Evolutionary conservation across 2,797 vertebrate genomes (phyloP), one percentile per base, ranked within the genome.

Genomic region (Hydrolagus colliei): DNA sequence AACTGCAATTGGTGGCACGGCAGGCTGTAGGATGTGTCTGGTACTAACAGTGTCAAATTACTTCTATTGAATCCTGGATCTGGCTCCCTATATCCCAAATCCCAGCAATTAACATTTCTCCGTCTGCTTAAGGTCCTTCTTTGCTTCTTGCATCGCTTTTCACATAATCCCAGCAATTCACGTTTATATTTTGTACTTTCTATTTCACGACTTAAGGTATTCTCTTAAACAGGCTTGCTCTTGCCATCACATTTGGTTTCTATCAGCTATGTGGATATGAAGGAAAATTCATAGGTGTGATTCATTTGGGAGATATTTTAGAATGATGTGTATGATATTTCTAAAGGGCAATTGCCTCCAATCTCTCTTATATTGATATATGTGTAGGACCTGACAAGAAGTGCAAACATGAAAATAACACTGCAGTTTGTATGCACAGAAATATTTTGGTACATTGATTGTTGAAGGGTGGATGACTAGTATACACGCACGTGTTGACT

Each of bases 361-460:
- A 27, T 41, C 71, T 10, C 20, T 35, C 79, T 68, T 84, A 18
- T 67, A 41, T 71, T 84, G 65, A 71, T 41, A 32, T 20, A 71
- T 52, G 6, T 71, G 27, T 68, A 63, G 41, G 41, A 35, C 32
- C 71, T 63, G 1, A 41, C 14, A 35, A n/a, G 16, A 68, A 84
- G 18, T 3, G 35, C 32, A 68, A 35, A 20, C 1, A 11, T 61
- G 20, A 52, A 77, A 18, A 61, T 20, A 9, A 77, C 14, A n/a
- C 35, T 20, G 16, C 12, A 71, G 67, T 67, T 84, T 68, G 0
- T 18, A 71, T 2, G 3, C 20, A 35, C 79, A 84, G 65, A 67
- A 71, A 82, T 82, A 84, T 84, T 80, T 84, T 35, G 65, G 65
- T 68, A 16, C 14, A 9, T 63, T 18, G n/a, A 67, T 80, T 80